A percentile compares a stretch with the other conserved stretches of the same genome.
Evolutionary conservation across 2,888 invertebrate genomes (phyloP).

Genomic region (Xylophagus ater): DNA sequence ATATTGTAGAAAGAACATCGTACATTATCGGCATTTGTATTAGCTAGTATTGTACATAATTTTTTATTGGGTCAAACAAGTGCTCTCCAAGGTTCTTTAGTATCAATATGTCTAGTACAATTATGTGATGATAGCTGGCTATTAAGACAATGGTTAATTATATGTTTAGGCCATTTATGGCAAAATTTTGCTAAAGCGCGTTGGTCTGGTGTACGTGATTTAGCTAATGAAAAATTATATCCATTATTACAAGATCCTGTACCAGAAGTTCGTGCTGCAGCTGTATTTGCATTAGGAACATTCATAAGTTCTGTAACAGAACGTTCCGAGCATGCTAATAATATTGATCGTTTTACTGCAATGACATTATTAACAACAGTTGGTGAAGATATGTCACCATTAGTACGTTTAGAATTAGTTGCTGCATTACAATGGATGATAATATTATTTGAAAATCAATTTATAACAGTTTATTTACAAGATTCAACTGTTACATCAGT

Average conservation of each 20-base stretch:
- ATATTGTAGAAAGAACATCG: slow-evolving; percentile 62
- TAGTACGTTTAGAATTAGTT: slow-evolving; percentile 79
- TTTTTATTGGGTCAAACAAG: slow-evolving; percentile 83
- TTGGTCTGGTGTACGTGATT: slow-evolving; percentile 92
- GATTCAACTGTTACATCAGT: too few relatives aligned
- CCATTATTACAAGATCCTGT: slow-evolving; percentile 65
- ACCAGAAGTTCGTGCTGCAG: slow-evolving; percentile 88
- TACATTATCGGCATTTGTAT: slow-evolving; percentile 88
- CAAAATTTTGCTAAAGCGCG: slow-evolving; percentile 75
- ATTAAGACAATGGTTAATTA: slow-evolving; percentile 78
- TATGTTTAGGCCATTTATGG: slow-evolving; percentile 87
- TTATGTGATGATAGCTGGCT: slow-evolving; percentile 56
- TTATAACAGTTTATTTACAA: slow-evolving; percentile 65
- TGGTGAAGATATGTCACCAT: slow-evolving; percentile 71
- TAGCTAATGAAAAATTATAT: slow-evolving; percentile 92
- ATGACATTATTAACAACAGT: slow-evolving; percentile 72
- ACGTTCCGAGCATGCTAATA: slow-evolving; percentile 85
- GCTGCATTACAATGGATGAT: slow-evolving; percentile 81
- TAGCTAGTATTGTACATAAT: slow-evolving; percentile 86
- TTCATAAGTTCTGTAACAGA: slow-evolving; percentile 77
- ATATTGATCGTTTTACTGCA: slow-evolving; percentile 86
- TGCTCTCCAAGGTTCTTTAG: slow-evolving; percentile 77
- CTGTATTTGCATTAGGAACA: slow-evolving; percentile 89
- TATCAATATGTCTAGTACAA: slow-evolving; percentile 87
- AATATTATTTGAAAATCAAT: slow-evolving; percentile 76